Evolutionary conservation across 2,888 invertebrate species (phyloP).

Genomic region (Drosophila niveifrons): DNA sequence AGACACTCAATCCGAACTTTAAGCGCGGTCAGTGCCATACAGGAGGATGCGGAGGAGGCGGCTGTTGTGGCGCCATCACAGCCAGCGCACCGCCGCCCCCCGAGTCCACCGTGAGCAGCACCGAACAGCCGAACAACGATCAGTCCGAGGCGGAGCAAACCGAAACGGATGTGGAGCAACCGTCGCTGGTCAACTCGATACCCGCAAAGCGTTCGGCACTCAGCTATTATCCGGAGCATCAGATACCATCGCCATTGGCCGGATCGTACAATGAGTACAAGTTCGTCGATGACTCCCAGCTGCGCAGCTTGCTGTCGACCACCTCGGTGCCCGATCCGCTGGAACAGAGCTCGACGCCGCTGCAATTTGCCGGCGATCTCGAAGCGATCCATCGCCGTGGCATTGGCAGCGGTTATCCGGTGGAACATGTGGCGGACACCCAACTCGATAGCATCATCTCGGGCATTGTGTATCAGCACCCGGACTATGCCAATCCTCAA

Average conservation of each 20-base stretch:
- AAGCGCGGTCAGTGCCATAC: conserved; percentile 80
- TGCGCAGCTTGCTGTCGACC: conserved; percentile 72
- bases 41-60: conserved; percentile 50
- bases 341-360: conserved; percentile 58
- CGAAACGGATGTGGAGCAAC: conserved; percentile 1
- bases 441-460: conserved; percentile 81
- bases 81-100: conserved; percentile 30
- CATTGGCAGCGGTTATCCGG: conserved; percentile 61
- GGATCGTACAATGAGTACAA: conserved; percentile 71
- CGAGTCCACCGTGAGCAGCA: conserved; percentile 1
- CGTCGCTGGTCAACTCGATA: conserved; percentile 38
- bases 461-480: conserved; percentile 79
- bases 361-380: conserved; percentile 71
- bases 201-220: conserved; percentile 51
- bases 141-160: neutral
- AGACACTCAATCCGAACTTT: conserved; percentile 80
- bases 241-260: conserved; percentile 54
- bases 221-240: conserved; percentile 48
- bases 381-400: conserved; percentile 44
- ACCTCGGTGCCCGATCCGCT: conserved; percentile 70
- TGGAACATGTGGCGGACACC: conserved; percentile 63
- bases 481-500: conserved; percentile 73
- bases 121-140: conserved; percentile 16
- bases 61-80: conserved; percentile 50
- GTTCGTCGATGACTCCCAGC: conserved; percentile 76